Evolutionary conservation across 2,113 vertebrate species (phyloP).

Genomic region (Oncorhynchus tshawytscha): DNA sequence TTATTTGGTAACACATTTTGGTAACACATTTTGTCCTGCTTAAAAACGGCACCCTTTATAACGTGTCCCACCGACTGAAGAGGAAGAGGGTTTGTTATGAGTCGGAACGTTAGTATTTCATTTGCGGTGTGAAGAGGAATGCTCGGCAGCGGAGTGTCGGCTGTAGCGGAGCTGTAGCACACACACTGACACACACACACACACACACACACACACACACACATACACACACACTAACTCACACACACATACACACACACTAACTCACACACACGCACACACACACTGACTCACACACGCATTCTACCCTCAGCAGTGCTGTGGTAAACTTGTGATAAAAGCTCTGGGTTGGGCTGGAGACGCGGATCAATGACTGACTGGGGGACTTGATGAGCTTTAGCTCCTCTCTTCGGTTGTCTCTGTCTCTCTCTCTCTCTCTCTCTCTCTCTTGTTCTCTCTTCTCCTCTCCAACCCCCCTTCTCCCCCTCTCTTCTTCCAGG

Average conservation of each 20-base stretch:
- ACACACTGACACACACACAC: too few species aligned
- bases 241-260: too few species aligned
- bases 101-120: too few species aligned
- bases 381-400: not conserved
- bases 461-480: not conserved
- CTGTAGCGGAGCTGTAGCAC: too few species aligned
- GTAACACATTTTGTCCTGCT: constrained; percentile 53
- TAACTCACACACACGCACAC: too few species aligned
- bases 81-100: not conserved
- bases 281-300: too few species aligned
- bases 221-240: too few species aligned
- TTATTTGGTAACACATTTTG: constrained; percentile 59
- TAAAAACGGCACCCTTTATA: constrained; percentile 29
- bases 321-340: constrained; percentile 50
- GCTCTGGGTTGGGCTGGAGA: not conserved
- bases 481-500: not conserved
- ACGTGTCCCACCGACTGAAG: constrained; percentile 8
- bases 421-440: too few species aligned
- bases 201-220: too few species aligned
- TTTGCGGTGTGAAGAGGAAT: too few species aligned
- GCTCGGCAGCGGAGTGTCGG: too few species aligned
- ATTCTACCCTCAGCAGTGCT: constrained; percentile 3
- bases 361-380: too few species aligned
- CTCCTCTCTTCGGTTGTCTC: not conserved
- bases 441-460: not conserved